phyloP scores from a whole-genome alignment of 1,140 invertebrate species.

The Cydia strobilella region DNA sequence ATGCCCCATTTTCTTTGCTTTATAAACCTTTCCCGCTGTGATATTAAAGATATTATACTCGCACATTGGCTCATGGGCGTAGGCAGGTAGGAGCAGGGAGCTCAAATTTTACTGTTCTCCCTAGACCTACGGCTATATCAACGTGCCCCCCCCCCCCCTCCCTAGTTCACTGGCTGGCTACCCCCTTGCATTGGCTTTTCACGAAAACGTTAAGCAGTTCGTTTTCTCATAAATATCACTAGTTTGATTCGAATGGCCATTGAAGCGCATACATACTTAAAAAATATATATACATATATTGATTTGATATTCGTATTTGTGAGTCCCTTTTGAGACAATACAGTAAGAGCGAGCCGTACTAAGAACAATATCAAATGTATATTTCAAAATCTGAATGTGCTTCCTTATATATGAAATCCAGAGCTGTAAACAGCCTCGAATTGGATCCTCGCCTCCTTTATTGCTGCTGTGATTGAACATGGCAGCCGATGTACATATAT shows the following conservation, averaged over 20 bases:
- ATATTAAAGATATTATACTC: neutral
- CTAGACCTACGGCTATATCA: too few species aligned
- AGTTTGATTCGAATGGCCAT: neutral
- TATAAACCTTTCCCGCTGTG: neutral
- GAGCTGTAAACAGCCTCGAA: neutral
- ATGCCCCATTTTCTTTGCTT: too few species aligned
- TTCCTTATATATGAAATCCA: neutral
- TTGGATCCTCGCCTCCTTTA: conserved; percentile 2
- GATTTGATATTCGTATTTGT: too few species aligned
- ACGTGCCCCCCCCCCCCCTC: too few species aligned
- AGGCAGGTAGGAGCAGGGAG: too few species aligned
- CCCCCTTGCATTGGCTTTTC: neutral
- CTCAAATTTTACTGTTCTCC: too few species aligned
- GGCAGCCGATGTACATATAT: neutral
- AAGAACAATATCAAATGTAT: too few species aligned
- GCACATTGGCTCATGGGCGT: too few species aligned
- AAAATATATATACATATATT: neutral
- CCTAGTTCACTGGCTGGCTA: too few species aligned
- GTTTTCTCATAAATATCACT: conserved; percentile 1
- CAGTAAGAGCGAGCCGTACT: too few species aligned
- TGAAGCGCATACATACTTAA: neutral
- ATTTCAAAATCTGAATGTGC: neutral
- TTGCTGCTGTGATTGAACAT: conserved; percentile 5
- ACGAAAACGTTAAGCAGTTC: neutral
- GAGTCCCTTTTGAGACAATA: too few species aligned